Conservation (phyloP, 1,140 invertebrate species). For the Macrosteles quadrilineatus region DNA sequence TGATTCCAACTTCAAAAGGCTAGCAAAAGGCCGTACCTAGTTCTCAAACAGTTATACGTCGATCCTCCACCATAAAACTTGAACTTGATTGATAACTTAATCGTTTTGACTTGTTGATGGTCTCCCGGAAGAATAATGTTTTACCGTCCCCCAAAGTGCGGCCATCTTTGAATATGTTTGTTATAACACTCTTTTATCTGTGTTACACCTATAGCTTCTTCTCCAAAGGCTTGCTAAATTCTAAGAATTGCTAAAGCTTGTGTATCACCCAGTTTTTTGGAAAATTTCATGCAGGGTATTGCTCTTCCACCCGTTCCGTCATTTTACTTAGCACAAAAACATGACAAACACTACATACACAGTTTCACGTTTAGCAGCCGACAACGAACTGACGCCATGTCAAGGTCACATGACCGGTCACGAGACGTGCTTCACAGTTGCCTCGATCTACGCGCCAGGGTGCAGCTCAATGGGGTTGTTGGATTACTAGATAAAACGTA, state of each 20-base stretch:
- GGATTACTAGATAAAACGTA: no score
- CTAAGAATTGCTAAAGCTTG: background rate
- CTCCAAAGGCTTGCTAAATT: background rate
- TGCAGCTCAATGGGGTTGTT: no score
- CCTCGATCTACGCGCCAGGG: no score
- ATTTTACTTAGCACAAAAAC: background rate
- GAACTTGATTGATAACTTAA: conserved; percentile 1
- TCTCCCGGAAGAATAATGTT: background rate
- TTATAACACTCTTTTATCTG: background rate
- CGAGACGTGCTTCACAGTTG: no score
- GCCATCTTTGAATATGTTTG: conserved; percentile 1
- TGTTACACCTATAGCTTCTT: background rate
- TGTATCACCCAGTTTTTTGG: background rate
- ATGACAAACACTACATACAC: no score
- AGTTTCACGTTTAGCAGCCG: no score
- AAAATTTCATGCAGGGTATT: background rate
- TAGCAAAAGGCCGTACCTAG: background rate
- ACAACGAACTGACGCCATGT: no score
- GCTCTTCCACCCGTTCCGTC: background rate
- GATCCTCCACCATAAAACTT: background rate
- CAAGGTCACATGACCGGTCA: no score
- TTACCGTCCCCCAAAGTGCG: background rate
- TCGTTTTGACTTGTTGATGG: conserved; percentile 4
- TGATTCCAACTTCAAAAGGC: no score
- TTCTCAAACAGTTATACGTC: background rate